Conservation (phyloP, 2,888 invertebrate species). For the Agriopis aurantiaria region DNA sequence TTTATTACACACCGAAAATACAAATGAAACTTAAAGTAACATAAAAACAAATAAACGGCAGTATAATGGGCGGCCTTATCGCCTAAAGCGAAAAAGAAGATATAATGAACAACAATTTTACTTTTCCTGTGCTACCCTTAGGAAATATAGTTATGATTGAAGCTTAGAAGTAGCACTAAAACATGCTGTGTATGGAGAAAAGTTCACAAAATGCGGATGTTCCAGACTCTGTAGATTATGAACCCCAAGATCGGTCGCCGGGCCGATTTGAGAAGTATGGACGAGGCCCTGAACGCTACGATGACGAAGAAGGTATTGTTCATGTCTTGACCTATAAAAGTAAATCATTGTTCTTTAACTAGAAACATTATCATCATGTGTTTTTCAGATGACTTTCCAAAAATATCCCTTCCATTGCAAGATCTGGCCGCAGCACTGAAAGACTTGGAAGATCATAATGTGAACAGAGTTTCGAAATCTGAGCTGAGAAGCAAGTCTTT, state of each 20-base stretch:
- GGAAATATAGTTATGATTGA: too few species aligned
- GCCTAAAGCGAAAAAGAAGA: too few species aligned
- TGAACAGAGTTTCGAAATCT: slow-evolving; percentile 64
- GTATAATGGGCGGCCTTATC: too few species aligned
- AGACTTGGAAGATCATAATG: slow-evolving; percentile 72
- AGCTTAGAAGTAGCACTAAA: too few species aligned
- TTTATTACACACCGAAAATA: too few species aligned
- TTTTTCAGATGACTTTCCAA: slow-evolving; percentile 75
- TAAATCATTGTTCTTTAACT: too few species aligned
- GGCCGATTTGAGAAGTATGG: slow-evolving; percentile 38
- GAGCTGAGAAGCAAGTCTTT: slow-evolving; percentile 75
- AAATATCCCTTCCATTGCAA: slow-evolving; percentile 77
- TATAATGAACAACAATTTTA: too few species aligned
- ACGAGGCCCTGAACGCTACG: slow-evolving; percentile 58
- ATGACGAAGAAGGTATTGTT: slow-evolving; percentile 64
- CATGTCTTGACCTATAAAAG: not conserved
- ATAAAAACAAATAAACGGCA: too few species aligned
- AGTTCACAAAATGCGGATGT: not conserved
- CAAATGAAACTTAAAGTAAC: too few species aligned
- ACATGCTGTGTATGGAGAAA: too few species aligned
- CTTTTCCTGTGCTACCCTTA: too few species aligned
- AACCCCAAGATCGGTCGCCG: slow-evolving; percentile 44
- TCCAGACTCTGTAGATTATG: slow-evolving; percentile 62
- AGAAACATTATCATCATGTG: too few species aligned
- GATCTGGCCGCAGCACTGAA: slow-evolving; percentile 78